Evolutionary conservation across 2,797 vertebrate species (phyloP), one percentile per base, ranked within the genome.

Genomic region (Sylvia borin): DNA sequence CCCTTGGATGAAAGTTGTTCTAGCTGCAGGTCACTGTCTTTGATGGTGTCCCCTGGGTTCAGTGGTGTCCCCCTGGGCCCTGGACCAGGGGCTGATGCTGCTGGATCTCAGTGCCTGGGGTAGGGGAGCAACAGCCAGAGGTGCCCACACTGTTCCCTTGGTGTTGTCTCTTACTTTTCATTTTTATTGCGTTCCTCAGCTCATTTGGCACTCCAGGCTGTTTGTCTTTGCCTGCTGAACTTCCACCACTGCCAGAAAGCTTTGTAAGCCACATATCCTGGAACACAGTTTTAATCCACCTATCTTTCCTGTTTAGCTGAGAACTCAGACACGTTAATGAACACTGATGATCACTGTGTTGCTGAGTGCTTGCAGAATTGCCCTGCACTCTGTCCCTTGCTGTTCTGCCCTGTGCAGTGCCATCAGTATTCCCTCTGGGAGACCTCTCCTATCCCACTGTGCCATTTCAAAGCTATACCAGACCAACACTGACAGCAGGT

Each of bases 121-220:
- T 27, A 3, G 71, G 57, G 55, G 68, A 31, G 36, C 29, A 6
- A 24, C 25, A 24, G 50, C 25, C 42, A 19, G 18, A 19, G 2
- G 4, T 53, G 45, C 24, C 22, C 62, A 45, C 0, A 0, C 62
- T 79, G 73, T 48, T 78, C 47, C 40, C 58, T 73, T 16, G 75
- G 4, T 45, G 27, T n/a, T 65, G 26, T 66, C 3, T 77, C 61
- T 42, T 29, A 5, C 5, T 16, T 67, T 18, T 27, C 21, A 2
- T 67, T 86, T 80, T 77, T 74, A 57, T 81, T 74, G 72, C 24
- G 10, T 67, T 83, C 29, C 47, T 72, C 66, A 79, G 34, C 73
- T 94, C 70, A 4, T 75, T 90, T 83, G 74, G 57, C 53, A 77
- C 65, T 90, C 73, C 47, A 58, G 60, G 48, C 75, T 79, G 42